A percentile compares a stretch with the other conserved stretches of the same genome.
Evolutionary conservation across 64 coral and sea anemone species (phyloP).

Genomic region (Trachythela sp.): DNA sequence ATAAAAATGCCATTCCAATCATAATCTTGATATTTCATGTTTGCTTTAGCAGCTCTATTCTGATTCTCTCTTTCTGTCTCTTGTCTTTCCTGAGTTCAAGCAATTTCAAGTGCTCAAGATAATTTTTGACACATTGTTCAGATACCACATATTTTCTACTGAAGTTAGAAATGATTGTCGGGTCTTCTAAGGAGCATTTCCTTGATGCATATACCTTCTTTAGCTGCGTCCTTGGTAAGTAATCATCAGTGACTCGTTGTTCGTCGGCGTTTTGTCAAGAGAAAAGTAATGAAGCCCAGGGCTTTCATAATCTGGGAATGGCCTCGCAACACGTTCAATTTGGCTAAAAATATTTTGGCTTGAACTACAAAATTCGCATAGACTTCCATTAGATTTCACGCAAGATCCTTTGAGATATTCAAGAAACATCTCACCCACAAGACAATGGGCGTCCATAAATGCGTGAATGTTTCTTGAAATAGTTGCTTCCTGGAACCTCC

Average conservation of each 20-base stretch:
- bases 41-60: constrained; percentile 3
- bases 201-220: constrained; percentile 22
- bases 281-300: constrained; percentile 39
- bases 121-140: constrained; percentile 15
- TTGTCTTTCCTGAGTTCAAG: constrained; percentile 41
- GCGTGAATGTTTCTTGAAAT: too few relatives aligned
- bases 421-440: too few relatives aligned
- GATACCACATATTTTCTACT: constrained; percentile 35
- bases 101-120: constrained; percentile 31
- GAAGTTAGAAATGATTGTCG: constrained; percentile 24
- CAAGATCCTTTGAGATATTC: too few relatives aligned
- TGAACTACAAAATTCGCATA: too few relatives aligned
- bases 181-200: constrained; percentile 38
- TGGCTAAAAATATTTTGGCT: too few relatives aligned
- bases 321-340: too few relatives aligned
- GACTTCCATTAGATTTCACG: too few relatives aligned
- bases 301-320: not conserved
- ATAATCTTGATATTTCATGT: constrained; percentile 21
- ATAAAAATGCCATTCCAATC: constrained; percentile 33
- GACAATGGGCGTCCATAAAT: too few relatives aligned
- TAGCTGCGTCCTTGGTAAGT: too few relatives aligned
- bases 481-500: too few relatives aligned
- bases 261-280: constrained; percentile 36
- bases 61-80: constrained; percentile 20
- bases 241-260: too few relatives aligned